Evolutionary conservation across 92 coral and sea anemone species (phyloP).

Genomic region (Phenganax subtilis): DNA sequence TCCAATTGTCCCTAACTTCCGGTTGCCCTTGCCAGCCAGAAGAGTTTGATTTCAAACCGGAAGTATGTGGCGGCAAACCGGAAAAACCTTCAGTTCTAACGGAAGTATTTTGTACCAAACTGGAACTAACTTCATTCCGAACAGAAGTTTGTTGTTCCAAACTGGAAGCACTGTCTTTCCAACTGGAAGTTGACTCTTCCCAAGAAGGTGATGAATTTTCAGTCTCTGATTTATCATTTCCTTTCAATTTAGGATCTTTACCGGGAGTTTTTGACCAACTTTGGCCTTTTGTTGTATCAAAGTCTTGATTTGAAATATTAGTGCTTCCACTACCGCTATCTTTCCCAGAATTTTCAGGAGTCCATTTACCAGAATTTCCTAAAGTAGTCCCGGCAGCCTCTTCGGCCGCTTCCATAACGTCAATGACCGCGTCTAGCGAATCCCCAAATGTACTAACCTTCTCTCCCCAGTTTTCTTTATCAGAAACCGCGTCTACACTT

Average conservation of each 20-base stretch:
- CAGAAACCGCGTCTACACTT: conserved; percentile 60
- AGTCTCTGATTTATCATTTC: conserved; percentile 9
- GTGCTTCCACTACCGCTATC: conserved; percentile 23
- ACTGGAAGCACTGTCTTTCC: conserved; percentile 44
- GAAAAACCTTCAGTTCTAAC: not conserved
- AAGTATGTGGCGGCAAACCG: not conserved
- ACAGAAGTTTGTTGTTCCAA: not conserved
- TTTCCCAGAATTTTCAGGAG: conserved; percentile 27
- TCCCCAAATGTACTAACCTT: conserved; percentile 25
- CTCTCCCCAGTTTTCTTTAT: conserved; percentile 43
- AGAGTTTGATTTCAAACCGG: not conserved
- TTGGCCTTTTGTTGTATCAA: conserved; percentile 33
- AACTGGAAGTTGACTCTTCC: conserved; percentile 73
- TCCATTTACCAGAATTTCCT: conserved; percentile 44
- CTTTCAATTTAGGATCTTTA: conserved; percentile 66
- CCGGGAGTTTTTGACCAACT: conserved; percentile 95
- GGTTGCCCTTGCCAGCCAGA: conserved; percentile 20
- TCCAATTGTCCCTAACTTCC: conserved; percentile 25
- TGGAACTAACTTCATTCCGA: not conserved
- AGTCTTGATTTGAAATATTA: conserved; percentile 23
- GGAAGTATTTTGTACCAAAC: not conserved
- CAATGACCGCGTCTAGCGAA: conserved; percentile 65
- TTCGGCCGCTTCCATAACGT: conserved; percentile 62
- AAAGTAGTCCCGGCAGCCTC: conserved; percentile 62
- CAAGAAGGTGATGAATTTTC: conserved; percentile 31